phyloP scores from a whole-genome alignment of 2,797 vertebrate species.

The Steatocranus sp. region DNA sequence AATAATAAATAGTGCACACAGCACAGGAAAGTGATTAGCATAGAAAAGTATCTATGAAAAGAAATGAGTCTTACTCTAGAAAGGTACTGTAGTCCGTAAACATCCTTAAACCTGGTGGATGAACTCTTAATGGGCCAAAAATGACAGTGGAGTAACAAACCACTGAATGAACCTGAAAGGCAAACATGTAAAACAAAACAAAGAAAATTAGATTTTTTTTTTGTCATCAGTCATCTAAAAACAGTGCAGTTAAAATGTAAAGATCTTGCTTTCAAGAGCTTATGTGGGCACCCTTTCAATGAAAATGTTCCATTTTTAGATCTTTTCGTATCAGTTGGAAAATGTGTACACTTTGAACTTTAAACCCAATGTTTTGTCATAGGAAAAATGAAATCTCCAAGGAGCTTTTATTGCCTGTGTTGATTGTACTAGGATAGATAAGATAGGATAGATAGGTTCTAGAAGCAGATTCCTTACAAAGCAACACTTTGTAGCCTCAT shows the following conservation, averaged over 20 bases:
- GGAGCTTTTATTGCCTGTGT: neutral
- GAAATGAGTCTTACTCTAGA: conserved; percentile 54
- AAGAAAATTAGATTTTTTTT: neutral
- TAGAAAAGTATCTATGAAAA: neutral
- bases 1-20: neutral
- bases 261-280: neutral
- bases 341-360: conserved; percentile 25
- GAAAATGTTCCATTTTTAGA: fast-evolving
- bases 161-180: conserved; percentile 5
- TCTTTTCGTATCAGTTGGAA: neutral
- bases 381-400: neutral
- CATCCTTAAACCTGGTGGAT: conserved; percentile 2
- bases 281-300: neutral
- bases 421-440: neutral
- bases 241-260: neutral
- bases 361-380: neutral
- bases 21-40: neutral
- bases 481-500: neutral
- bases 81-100: neutral
- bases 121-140: neutral
- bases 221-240: neutral
- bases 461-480: neutral
- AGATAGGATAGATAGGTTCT: neutral
- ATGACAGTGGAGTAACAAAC: neutral
- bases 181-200: neutral